These are phyloP conservation scores for Anastrepha ludens DNA, from an alignment of 1,140 invertebrate species.

Conservation along the genomic window DNA sequence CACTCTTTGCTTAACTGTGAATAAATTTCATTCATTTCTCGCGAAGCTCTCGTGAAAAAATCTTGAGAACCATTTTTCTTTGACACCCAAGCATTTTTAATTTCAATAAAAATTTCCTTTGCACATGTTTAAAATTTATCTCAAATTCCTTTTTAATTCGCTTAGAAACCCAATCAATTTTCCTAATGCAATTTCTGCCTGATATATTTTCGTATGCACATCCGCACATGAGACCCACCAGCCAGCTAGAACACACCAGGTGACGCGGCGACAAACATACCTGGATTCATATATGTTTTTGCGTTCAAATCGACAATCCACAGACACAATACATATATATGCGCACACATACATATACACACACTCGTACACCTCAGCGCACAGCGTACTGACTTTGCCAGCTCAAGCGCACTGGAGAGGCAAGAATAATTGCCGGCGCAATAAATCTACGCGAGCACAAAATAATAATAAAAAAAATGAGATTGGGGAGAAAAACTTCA, in stretches of 20 bases:
- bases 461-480: neutral
- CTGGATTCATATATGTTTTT: neutral
- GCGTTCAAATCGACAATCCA: constrained; percentile 17
- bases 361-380: neutral
- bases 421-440: constrained; percentile 71
- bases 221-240: neutral
- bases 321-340: neutral
- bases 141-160: constrained; percentile 36
- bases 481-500: constrained; percentile 1
- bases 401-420: constrained; percentile 56
- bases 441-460: constrained; percentile 66
- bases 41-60: no score
- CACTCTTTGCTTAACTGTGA: no score
- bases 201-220: neutral
- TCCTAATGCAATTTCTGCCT: constrained; percentile 34
- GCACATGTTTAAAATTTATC: constrained; percentile 11
- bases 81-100: neutral
- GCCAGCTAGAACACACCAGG: no score
- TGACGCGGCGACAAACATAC: neutral
- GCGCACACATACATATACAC: neutral
- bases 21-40: no score
- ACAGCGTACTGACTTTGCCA: neutral
- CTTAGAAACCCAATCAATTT: constrained; percentile 45
- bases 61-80: no score
- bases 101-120: constrained; percentile 30